Conservation (phyloP, 2,113 vertebrate species). For the Phyllostomus discolor region DNA sequence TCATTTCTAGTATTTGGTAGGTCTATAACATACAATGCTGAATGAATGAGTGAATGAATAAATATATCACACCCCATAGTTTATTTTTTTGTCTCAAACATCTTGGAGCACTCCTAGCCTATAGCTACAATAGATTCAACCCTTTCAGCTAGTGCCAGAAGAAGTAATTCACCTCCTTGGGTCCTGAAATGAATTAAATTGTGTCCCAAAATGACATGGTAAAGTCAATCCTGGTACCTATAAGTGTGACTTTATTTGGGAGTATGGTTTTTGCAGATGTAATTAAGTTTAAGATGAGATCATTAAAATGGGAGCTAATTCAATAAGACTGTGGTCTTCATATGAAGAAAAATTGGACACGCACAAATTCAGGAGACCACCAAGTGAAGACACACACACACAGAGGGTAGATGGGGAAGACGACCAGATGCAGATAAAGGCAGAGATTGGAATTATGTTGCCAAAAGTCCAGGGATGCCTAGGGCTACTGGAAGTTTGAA, state of each 20-base stretch:
- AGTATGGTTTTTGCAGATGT: not conserved
- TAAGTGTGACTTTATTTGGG: not conserved
- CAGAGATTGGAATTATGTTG: not conserved
- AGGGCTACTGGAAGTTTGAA: not conserved
- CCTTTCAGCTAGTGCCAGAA: not conserved
- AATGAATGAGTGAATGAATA: not conserved
- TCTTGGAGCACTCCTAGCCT: not conserved
- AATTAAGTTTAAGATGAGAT: not conserved
- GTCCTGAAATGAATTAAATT: not conserved
- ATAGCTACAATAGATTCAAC: not conserved
- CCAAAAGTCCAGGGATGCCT: not conserved
- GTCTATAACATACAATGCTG: not conserved
- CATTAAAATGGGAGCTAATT: not conserved
- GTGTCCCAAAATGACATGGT: not conserved
- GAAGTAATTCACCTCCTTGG: not conserved
- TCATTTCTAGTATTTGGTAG: not conserved
- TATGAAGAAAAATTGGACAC: not conserved
- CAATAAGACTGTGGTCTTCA: not conserved
- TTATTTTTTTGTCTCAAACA: slow-evolving; percentile 10
- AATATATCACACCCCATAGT: not conserved
- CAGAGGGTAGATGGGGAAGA: not conserved
- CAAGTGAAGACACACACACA: not conserved
- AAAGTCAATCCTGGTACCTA: not conserved
- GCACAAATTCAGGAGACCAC: not conserved
- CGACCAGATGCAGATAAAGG: not conserved